These are phyloP conservation scores for Rhinichthys osculus DNA, from an alignment of 2,797 vertebrate species.

Conservation along the genomic window DNA sequence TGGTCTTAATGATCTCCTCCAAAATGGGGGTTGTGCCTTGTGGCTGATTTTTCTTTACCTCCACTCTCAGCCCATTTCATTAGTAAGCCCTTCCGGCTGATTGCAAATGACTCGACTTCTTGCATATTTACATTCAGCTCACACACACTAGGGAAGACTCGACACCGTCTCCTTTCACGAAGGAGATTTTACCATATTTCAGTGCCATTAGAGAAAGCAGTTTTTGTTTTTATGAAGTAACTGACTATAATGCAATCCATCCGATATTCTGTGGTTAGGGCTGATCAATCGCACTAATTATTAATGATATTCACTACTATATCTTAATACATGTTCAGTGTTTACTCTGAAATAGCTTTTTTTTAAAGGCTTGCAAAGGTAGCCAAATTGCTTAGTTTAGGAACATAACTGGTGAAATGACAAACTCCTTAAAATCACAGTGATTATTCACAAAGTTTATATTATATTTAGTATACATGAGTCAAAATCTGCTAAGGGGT, in stretches of 20 bases:
- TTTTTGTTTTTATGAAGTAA: slow-evolving; percentile 13
- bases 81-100: slow-evolving; percentile 52
- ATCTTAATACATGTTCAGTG: background rate
- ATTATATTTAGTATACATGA: background rate
- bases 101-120: slow-evolving; percentile 53
- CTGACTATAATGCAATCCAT: background rate
- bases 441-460: background rate
- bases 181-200: slow-evolving; percentile 39
- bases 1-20: slow-evolving; percentile 13
- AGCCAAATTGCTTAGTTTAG: background rate
- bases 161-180: slow-evolving; percentile 26
- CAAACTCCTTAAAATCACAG: background rate
- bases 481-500: background rate
- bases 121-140: slow-evolving; percentile 55
- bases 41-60: slow-evolving; percentile 33
- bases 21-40: slow-evolving; percentile 35
- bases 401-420: background rate
- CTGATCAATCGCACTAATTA: background rate
- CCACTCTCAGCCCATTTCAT: slow-evolving; percentile 47
- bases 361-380: background rate
- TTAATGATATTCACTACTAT: background rate
- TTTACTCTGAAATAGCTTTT: background rate
- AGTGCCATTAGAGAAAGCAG: background rate
- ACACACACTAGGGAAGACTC: slow-evolving; percentile 44
- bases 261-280: background rate